Conservation (phyloP, 2,797 vertebrate species). For the Argya squamiceps region DNA sequence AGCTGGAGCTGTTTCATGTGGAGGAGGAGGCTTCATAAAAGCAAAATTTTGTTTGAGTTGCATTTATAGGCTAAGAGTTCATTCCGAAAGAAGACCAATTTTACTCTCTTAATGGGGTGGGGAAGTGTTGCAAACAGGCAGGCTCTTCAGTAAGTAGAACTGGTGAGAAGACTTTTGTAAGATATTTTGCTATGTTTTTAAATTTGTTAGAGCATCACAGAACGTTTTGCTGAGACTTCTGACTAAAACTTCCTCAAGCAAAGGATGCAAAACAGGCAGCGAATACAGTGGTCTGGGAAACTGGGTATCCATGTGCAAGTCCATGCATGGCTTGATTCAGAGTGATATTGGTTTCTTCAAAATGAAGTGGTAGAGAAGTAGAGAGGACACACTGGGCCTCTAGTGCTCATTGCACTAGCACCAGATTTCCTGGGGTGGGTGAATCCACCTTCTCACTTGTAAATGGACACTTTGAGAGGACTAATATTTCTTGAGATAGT, state of each 20-base stretch:
- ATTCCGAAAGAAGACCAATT: neutral
- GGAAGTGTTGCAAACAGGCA: neutral
- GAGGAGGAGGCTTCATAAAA: neutral
- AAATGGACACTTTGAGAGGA: neutral
- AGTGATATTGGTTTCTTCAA: neutral
- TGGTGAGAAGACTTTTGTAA: neutral
- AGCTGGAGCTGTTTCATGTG: neutral
- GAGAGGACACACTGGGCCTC: neutral
- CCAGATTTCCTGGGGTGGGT: neutral
- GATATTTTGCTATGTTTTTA: neutral
- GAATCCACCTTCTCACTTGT: neutral
- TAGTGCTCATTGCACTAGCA: neutral
- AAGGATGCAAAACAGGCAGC: neutral
- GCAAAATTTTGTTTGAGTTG: neutral
- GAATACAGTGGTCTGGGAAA: neutral
- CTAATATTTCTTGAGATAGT: neutral
- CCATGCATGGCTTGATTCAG: neutral
- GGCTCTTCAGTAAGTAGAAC: neutral
- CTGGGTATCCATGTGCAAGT: neutral
- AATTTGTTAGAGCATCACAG: neutral
- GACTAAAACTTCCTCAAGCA: neutral
- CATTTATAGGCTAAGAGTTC: neutral
- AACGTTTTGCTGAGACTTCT: neutral
- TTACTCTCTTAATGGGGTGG: neutral
- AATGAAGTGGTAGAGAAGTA: neutral